Conservation (phyloP, 92 coral and sea anemone genomes). For the Pocillopora grandis region DNA sequence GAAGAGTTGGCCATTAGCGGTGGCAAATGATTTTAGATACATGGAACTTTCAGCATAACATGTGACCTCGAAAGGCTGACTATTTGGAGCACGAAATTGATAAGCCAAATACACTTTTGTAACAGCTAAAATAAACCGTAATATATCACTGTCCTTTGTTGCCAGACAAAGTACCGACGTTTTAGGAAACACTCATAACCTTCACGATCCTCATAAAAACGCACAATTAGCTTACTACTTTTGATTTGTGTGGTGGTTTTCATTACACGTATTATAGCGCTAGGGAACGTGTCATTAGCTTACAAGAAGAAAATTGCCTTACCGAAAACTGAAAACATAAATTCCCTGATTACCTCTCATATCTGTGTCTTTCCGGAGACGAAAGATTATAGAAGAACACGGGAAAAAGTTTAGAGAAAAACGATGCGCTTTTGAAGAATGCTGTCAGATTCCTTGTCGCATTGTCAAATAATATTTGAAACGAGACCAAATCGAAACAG, state of each 20-base stretch:
- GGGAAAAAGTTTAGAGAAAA: not conserved
- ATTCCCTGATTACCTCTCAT: slow-evolving; percentile 5
- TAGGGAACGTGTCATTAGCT: not conserved
- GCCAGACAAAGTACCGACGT: no score
- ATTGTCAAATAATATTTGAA: slow-evolving; percentile 26
- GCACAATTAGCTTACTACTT: no score
- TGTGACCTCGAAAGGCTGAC: no score
- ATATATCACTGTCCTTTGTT: no score
- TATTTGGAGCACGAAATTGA: no score
- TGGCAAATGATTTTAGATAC: no score
- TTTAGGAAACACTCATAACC: not conserved
- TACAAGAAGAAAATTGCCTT: not conserved
- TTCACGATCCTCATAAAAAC: not conserved
- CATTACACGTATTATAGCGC: not conserved
- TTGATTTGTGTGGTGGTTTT: not conserved
- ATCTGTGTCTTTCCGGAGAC: slow-evolving; percentile 1
- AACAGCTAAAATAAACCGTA: no score
- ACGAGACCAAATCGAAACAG: not conserved
- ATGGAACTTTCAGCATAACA: no score
- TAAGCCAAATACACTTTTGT: no score
- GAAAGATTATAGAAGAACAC: slow-evolving; percentile 1
- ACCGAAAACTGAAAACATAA: slow-evolving; percentile 12
- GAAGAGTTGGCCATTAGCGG: no score
- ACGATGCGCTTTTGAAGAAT: not conserved
- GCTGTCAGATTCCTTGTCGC: slow-evolving; percentile 36